Evolutionary conservation across 2,888 invertebrate genomes (phyloP).

Genomic region (Opisthograptis luteolata): DNA sequence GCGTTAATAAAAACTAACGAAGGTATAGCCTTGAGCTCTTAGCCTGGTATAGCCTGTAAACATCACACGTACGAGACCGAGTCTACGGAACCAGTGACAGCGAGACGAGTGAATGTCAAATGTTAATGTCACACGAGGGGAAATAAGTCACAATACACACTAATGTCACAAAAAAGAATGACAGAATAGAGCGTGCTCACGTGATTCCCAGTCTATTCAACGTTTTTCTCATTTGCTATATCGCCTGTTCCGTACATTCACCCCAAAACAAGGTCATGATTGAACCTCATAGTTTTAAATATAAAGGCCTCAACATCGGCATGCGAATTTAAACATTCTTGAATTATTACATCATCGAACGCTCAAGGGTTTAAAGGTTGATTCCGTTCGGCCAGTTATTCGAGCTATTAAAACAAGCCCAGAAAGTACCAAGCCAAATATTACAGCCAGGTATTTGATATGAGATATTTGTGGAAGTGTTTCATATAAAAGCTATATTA

Average conservation of each 20-base stretch:
- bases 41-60: background rate
- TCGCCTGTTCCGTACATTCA: too few relatives aligned
- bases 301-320: conserved; percentile 3
- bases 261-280: background rate
- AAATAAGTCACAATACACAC: too few relatives aligned
- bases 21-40: conserved; percentile 42
- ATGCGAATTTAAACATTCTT: conserved; percentile 27
- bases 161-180: too few relatives aligned
- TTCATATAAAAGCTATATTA: conserved; percentile 22
- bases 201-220: too few relatives aligned
- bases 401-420: conserved; percentile 15
- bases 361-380: conserved; percentile 16
- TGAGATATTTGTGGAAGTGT: conserved; percentile 14
- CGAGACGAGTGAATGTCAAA: background rate
- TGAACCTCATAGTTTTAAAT: background rate
- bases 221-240: too few relatives aligned
- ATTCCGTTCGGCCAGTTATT: conserved; percentile 10
- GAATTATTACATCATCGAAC: conserved; percentile 32
- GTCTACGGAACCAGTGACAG: background rate
- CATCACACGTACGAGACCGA: background rate
- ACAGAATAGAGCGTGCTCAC: too few relatives aligned
- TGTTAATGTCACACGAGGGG: too few relatives aligned
- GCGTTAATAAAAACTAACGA: conserved; percentile 37
- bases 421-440: conserved; percentile 11
- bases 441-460: conserved; percentile 22